A percentile compares a stretch with the other conserved stretches of the same genome.
These are phyloP conservation scores for Psilopsiagon aymara DNA, from an alignment of 2,113 vertebrate species.

Conservation along the genomic window DNA sequence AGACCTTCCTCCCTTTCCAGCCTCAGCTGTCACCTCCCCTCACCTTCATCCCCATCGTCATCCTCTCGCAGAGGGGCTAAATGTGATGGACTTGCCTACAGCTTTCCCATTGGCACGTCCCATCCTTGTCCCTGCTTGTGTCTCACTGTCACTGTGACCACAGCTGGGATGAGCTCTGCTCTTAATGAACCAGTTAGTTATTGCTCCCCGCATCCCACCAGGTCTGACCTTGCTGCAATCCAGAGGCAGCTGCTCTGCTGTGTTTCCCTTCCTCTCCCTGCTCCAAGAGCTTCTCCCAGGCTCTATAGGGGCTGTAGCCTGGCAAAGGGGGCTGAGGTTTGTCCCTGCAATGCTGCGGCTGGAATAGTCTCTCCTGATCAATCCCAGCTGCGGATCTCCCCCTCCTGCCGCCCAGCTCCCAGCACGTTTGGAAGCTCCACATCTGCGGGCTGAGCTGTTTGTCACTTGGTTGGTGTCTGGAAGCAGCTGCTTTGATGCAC, in stretches of 20 bases:
- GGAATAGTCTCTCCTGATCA: conserved; percentile 22
- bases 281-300: neutral
- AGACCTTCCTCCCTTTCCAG: neutral
- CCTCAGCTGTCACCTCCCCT: neutral
- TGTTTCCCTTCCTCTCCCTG: neutral
- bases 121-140: neutral
- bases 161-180: neutral
- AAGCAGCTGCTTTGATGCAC: conserved; percentile 41
- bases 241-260: neutral
- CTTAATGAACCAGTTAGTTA: neutral
- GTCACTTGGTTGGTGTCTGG: neutral
- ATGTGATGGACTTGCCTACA: accelerated
- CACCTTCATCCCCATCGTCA: neutral
- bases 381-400: conserved; percentile 30
- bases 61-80: neutral
- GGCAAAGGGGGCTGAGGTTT: neutral
- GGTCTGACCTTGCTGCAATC: neutral
- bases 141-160: neutral
- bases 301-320: neutral
- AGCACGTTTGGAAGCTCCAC: neutral
- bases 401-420: neutral
- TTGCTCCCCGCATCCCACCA: neutral
- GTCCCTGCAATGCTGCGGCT: neutral
- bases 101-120: neutral
- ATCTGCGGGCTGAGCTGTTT: neutral